Evolutionary conservation across 92 coral and sea anemone genomes (phyloP).

Genomic region (Metridium senile): DNA sequence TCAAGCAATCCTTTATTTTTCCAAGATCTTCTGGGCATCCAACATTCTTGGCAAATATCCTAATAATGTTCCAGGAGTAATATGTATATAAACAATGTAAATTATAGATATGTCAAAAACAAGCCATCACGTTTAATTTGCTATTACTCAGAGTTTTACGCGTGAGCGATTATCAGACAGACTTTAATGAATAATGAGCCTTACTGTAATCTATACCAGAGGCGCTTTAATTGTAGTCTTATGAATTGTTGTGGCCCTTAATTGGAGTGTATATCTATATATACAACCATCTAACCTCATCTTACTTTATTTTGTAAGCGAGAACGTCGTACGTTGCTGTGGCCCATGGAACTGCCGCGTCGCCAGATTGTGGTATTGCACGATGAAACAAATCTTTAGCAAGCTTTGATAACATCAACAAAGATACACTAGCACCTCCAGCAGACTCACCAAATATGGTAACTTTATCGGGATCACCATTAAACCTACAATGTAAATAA

Average conservation of each 20-base stretch:
- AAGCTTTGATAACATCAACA: constrained; percentile 33
- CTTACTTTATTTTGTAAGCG: neutral
- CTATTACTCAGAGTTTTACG: too few relatives aligned
- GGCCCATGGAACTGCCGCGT: constrained; percentile 23
- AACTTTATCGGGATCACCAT: constrained; percentile 34
- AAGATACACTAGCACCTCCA: constrained; percentile 37
- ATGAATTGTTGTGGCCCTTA: too few relatives aligned
- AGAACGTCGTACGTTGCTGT: neutral
- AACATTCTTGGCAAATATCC: neutral
- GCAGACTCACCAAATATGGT: constrained; percentile 57
- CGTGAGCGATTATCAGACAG: too few relatives aligned
- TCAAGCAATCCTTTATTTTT: neutral
- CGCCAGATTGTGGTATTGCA: constrained; percentile 29
- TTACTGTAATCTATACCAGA: too few relatives aligned
- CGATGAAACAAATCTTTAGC: constrained; percentile 24
- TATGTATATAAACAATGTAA: too few relatives aligned
- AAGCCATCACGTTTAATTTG: too few relatives aligned
- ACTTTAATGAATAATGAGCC: too few relatives aligned
- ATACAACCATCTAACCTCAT: too few relatives aligned
- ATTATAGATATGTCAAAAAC: too few relatives aligned
- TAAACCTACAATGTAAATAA: constrained; percentile 7
- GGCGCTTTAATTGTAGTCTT: too few relatives aligned
- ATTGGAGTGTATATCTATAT: too few relatives aligned
- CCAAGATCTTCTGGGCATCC: neutral
- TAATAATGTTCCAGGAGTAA: too few relatives aligned